A percentile compares a stretch with the other conserved stretches of the same genome.
Evolutionary conservation across 1,140 invertebrate genomes (phyloP).

Genomic region (Popillia japonica): DNA sequence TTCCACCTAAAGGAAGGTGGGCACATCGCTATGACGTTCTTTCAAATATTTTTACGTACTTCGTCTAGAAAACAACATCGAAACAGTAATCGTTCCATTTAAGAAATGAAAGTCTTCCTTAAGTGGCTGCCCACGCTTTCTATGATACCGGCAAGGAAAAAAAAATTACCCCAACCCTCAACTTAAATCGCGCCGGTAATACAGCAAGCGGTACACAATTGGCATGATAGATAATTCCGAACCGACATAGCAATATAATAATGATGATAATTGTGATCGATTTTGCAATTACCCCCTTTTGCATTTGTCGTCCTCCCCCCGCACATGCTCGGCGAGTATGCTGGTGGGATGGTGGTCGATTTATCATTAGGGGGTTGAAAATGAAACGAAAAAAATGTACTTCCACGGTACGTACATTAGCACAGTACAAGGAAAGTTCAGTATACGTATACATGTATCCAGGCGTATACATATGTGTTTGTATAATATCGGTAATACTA

Average conservation of each 20-base stretch:
- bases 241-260: conserved; percentile 11
- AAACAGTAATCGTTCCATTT: background rate
- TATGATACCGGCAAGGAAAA: background rate
- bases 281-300: conserved; percentile 35
- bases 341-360: background rate
- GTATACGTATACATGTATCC: background rate
- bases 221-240: background rate
- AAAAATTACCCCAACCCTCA: background rate
- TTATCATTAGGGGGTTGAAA: background rate
- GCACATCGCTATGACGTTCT: background rate
- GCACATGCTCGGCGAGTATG: background rate
- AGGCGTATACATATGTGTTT: background rate
- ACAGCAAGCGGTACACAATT: background rate
- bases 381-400: background rate
- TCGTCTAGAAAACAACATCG: background rate
- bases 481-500: no score
- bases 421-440: no score
- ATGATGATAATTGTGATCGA: conserved; percentile 30
- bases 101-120: background rate
- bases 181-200: conserved; percentile 18
- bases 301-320: background rate
- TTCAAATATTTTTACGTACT: background rate
- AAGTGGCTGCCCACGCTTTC: background rate
- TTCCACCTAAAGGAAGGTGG: background rate
- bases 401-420: background rate